phyloP scores from a whole-genome alignment of 2,888 invertebrate genomes.

The Sarcophaga subvicina region DNA sequence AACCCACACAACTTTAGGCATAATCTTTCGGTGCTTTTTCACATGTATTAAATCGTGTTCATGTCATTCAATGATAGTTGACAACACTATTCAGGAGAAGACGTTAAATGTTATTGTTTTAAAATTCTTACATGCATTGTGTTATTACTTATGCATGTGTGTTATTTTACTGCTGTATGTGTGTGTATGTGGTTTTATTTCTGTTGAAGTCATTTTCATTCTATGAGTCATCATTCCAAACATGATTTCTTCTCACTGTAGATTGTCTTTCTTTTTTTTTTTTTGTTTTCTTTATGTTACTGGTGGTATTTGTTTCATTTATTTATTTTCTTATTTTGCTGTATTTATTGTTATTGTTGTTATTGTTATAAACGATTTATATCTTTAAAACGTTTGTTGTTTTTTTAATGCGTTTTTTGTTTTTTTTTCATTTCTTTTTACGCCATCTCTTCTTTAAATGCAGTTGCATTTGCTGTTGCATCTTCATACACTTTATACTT shows the following conservation, averaged over 20 bases:
- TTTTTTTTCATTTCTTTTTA: constrained; percentile 2
- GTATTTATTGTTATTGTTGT: constrained; percentile 19
- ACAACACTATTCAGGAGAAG: background rate
- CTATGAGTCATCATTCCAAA: background rate
- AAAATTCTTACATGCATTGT: too few species aligned
- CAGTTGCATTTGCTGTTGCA: constrained; percentile 34
- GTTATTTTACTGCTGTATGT: too few species aligned
- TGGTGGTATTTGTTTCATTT: constrained; percentile 4
- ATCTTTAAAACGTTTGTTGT: constrained; percentile 61
- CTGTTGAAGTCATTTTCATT: background rate
- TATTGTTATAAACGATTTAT: constrained; percentile 61
- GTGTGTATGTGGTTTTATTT: too few species aligned
- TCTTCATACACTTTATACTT: constrained; percentile 34
- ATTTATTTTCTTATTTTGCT: constrained; percentile 53
- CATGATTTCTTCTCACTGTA: background rate
- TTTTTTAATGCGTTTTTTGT: constrained; percentile 32
- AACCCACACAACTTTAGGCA: too few species aligned
- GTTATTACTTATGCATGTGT: too few species aligned
- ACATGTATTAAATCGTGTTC: too few species aligned
- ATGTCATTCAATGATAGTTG: too few species aligned
- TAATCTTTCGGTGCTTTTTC: too few species aligned
- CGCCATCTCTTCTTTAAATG: background rate
- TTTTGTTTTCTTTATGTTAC: background rate
- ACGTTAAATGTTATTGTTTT: too few species aligned
- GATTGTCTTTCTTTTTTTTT: background rate